Evolutionary conservation across 2,113 vertebrate species (phyloP).

Genomic region (Clinocottus analis): DNA sequence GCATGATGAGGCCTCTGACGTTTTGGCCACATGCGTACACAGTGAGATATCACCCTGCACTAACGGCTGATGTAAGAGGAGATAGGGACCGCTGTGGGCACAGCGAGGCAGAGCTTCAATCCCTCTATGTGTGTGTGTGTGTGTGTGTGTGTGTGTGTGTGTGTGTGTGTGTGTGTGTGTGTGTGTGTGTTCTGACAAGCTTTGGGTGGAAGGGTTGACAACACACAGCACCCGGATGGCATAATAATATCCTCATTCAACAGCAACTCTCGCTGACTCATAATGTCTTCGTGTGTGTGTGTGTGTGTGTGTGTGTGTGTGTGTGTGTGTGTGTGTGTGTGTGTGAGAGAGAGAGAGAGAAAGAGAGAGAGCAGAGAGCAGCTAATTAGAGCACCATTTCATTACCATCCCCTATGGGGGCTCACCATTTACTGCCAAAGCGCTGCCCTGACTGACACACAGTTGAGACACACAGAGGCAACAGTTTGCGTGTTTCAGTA

Average conservation of each 20-base stretch:
- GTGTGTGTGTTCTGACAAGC: too few relatives aligned
- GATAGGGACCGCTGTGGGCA: constrained; percentile 33
- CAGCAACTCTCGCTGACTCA: neutral
- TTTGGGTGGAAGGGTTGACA: too few relatives aligned
- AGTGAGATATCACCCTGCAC: constrained; percentile 41
- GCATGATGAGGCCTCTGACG: constrained; percentile 12
- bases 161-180: neutral
- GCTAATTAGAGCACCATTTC: constrained; percentile 43
- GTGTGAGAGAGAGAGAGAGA: too few relatives aligned
- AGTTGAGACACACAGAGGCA: too few relatives aligned
- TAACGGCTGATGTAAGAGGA: constrained; percentile 32
- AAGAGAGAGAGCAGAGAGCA: too few relatives aligned
- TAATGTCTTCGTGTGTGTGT: neutral
- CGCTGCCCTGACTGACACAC: too few relatives aligned
- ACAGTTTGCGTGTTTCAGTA: too few relatives aligned
- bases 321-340: too few relatives aligned
- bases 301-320: too few relatives aligned
- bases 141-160: neutral
- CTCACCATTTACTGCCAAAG: too few relatives aligned
- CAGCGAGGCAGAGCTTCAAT: neutral
- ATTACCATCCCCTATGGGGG: constrained; percentile 30
- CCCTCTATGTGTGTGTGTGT: neutral
- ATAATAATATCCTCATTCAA: constrained; percentile 31
- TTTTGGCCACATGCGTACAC: constrained; percentile 23
- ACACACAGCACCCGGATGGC: neutral